Conservation (phyloP, 2,113 vertebrate species). For the Catharus bicknelli region DNA sequence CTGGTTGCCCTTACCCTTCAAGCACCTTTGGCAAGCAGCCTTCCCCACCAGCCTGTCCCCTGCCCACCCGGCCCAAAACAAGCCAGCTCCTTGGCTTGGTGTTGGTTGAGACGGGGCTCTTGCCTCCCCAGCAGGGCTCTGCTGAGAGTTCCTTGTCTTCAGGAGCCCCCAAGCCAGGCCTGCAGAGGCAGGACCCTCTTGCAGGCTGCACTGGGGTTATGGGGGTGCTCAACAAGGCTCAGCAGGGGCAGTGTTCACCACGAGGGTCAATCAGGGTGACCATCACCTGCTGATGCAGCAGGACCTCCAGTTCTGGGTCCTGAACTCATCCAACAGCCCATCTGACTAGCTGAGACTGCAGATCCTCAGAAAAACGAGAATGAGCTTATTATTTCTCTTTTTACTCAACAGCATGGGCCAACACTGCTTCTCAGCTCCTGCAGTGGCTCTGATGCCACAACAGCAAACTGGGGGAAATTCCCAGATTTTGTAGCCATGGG, state of each 20-base stretch:
- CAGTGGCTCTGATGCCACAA: neutral
- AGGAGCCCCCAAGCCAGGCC: neutral
- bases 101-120: neutral
- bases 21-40: neutral
- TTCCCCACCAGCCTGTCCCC: neutral
- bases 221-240: neutral
- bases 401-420: neutral
- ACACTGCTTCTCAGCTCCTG: neutral
- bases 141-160: neutral
- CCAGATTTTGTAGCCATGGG: neutral
- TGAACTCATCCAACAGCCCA: neutral
- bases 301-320: neutral
- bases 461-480: neutral
- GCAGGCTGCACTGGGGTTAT: neutral
- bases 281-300: neutral
- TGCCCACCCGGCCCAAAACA: neutral
- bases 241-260: accelerated
- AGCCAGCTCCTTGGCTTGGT: neutral
- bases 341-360: neutral
- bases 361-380: neutral
- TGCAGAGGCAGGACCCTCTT: neutral
- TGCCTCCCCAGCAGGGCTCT: neutral
- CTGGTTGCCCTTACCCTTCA: neutral
- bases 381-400: neutral
- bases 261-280: neutral